Conservation (phyloP, 2,797 vertebrate genomes). For the Xenentodon cancila region DNA sequence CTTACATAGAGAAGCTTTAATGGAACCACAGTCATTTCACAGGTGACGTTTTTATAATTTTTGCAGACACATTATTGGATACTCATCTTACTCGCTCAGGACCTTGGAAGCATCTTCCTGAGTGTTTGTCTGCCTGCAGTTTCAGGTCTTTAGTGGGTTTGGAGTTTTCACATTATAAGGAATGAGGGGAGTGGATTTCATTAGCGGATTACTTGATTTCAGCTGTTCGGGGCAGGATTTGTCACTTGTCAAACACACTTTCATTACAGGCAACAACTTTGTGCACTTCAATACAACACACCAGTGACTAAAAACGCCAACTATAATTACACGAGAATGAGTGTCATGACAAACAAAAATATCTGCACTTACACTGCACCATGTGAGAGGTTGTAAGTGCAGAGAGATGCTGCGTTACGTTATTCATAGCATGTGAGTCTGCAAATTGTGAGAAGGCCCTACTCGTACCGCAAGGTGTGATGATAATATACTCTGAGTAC, state of each 20-base stretch:
- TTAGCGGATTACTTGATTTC: too few relatives aligned
- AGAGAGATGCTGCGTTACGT: conserved; percentile 28
- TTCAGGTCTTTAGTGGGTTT: too few relatives aligned
- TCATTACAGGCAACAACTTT: neutral
- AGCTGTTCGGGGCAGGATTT: too few relatives aligned
- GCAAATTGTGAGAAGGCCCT: conserved; percentile 20
- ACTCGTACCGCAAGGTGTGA: neutral
- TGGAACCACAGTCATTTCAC: too few relatives aligned
- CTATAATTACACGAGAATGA: conserved; percentile 8
- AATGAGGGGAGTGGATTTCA: too few relatives aligned
- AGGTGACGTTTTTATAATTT: too few relatives aligned
- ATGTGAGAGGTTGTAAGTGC: conserved; percentile 32
- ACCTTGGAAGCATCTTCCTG: too few relatives aligned
- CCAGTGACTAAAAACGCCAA: neutral
- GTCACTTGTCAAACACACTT: neutral
- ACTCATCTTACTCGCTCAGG: too few relatives aligned
- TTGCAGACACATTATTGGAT: too few relatives aligned
- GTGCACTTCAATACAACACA: conserved; percentile 2
- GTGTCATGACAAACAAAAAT: conserved; percentile 5
- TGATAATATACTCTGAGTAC: conserved; percentile 9
- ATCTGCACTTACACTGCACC: conserved; percentile 15
- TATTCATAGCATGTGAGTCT: conserved; percentile 40
- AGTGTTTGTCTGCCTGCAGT: too few relatives aligned
- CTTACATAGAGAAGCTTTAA: too few relatives aligned
- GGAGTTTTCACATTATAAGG: too few relatives aligned